phyloP scores from a whole-genome alignment of 2,113 vertebrate species.

The Gallinago paraguaiae region DNA sequence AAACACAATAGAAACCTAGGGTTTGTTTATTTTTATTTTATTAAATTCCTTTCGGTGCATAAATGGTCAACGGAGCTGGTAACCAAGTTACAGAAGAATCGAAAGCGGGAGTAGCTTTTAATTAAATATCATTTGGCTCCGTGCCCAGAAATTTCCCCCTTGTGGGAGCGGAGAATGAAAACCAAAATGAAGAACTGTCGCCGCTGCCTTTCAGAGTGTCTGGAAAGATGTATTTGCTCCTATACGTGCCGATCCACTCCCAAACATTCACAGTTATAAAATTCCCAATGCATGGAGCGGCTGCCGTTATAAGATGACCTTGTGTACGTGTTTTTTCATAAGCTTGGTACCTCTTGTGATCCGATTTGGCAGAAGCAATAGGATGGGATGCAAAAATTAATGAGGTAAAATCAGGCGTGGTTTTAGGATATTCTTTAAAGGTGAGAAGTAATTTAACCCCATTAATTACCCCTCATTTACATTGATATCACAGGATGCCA shows the following conservation, averaged over 20 bases:
- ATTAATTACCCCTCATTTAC: background rate
- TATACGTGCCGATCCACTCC: background rate
- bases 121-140: conserved; percentile 54
- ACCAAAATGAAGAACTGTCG: background rate
- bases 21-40: background rate
- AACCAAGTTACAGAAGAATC: conserved; percentile 47
- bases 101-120: conserved; percentile 45
- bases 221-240: background rate
- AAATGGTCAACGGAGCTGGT: background rate
- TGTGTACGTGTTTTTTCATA: background rate
- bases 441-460: background rate
- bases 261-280: background rate
- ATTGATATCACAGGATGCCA: background rate
- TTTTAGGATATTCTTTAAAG: background rate
- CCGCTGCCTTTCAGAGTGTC: background rate
- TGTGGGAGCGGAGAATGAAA: background rate
- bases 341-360: rapidly evolving
- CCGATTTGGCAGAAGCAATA: background rate
- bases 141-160: conserved; percentile 3
- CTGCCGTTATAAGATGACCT: background rate
- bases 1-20: background rate
- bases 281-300: background rate
- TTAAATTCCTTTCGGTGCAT: conserved; percentile 24
- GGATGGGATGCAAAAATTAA: rapidly evolving
- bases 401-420: rapidly evolving